Evolutionary conservation across 1,140 invertebrate genomes (phyloP).

Genomic region (Himalopsyche phryganea): DNA sequence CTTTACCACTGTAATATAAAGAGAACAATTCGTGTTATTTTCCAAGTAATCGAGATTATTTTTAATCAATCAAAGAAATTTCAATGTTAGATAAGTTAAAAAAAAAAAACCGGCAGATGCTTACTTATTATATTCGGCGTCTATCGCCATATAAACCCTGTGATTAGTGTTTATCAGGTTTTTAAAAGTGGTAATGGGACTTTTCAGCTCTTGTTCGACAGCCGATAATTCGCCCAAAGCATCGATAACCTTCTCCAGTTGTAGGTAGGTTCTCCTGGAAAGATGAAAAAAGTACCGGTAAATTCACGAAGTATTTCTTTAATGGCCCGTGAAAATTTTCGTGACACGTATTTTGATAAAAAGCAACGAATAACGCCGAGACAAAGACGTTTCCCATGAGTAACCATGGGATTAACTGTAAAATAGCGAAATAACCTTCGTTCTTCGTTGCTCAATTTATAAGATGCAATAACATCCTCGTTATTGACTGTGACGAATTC

Average conservation of each 20-base stretch:
- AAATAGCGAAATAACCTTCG: constrained; percentile 9
- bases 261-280: constrained; percentile 19
- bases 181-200: constrained; percentile 29
- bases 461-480: constrained; percentile 10
- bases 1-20: constrained; percentile 20
- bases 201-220: constrained; percentile 23
- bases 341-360: too few species aligned
- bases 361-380: too few species aligned
- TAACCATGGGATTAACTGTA: too few species aligned
- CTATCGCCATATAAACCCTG: constrained; percentile 27
- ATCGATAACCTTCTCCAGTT: constrained; percentile 21
- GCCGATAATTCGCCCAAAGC: constrained; percentile 26
- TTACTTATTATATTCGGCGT: constrained; percentile 25
- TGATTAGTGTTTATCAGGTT: constrained; percentile 29
- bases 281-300: neutral
- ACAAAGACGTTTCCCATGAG: too few species aligned
- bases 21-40: too few species aligned
- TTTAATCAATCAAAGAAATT: constrained; percentile 3
- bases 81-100: neutral
- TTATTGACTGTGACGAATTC: constrained; percentile 14
- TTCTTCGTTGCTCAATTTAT: constrained; percentile 19
- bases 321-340: too few species aligned
- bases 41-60: too few species aligned
- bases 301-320: too few species aligned
- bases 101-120: too few species aligned